Evolutionary conservation across 2,797 vertebrate genomes (phyloP), one percentile per base, ranked within the genome.

Genomic region (Scolopax rusticola): DNA sequence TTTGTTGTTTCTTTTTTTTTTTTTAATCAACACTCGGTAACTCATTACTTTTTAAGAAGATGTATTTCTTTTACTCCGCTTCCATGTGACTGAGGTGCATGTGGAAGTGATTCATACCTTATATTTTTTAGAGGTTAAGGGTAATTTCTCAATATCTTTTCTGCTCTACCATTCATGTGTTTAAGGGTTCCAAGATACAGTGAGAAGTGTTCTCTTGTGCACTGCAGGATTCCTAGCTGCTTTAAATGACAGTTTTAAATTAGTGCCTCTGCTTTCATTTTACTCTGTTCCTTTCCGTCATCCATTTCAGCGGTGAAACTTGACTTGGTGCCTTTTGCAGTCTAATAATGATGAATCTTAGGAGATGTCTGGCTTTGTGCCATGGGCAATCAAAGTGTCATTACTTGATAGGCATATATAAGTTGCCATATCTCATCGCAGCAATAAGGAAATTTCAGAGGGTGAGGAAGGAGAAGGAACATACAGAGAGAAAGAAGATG

Each of bases 301-400:
- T 71, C 48, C 67, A n/a, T 81, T 74, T 77, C 85, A 71, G 68
- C 4, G 4, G 74, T 51, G 86, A 63, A 82, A 79, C 47, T 51
- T 63, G 84, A 69, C 48, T 74, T 84, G 65, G 50, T 82, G 57
- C 90, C 57, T 77, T 7, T 84, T 93, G 76, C 80, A 80, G 19
- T 8, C 69, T 64, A 27, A 68, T 83, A 88, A 87, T 84, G 94
- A 51, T 51, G 73, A 90, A 83, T 53, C 78, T 95, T 54, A 71
- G 89, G 78, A 91, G 65, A 43, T 90, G 50, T 38, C 93, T 96
- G 94, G 90, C 90, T 32, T 90, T 45, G 47, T 91, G 89, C 91
- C 96, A 88, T 2, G 1, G 68, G 45, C 95, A 87, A 60, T 91
- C 84, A 45, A 84, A 78, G 76, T 71, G 50, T 84, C 79, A 23